Evolutionary conservation across 2,888 invertebrate species (phyloP).

Genomic region (Abrostola tripartita): DNA sequence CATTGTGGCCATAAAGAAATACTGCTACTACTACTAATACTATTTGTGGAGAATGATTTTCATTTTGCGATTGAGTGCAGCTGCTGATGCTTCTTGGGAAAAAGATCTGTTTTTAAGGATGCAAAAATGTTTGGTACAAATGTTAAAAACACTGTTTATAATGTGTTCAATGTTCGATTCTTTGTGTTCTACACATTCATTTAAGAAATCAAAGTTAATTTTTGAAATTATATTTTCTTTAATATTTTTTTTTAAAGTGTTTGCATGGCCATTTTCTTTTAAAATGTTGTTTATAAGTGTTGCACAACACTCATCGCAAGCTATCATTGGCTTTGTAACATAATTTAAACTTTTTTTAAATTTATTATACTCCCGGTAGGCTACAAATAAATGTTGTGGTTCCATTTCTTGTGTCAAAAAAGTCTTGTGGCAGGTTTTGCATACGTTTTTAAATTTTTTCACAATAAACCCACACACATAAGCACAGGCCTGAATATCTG

Average conservation of each 20-base stretch:
- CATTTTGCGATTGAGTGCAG: neutral
- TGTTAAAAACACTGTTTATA: neutral
- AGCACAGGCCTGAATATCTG: slow-evolving; percentile 36
- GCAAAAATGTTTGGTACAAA: neutral
- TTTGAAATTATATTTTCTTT: neutral
- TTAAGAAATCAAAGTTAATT: neutral
- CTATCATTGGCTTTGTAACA: too few relatives aligned
- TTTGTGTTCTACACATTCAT: neutral
- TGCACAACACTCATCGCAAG: slow-evolving; percentile 7
- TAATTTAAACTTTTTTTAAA: slow-evolving; percentile 10
- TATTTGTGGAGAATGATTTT: too few relatives aligned
- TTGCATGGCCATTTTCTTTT: neutral
- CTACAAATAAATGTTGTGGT: slow-evolving; percentile 5
- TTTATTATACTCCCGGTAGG: slow-evolving; percentile 4
- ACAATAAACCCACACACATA: slow-evolving; percentile 29
- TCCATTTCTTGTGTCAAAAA: slow-evolving; percentile 1
- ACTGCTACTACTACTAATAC: too few relatives aligned
- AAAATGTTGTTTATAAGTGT: slow-evolving; percentile 6
- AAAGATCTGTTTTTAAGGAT: neutral
- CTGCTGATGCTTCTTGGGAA: neutral
- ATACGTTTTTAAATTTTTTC: slow-evolving; percentile 13
- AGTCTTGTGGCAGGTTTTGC: slow-evolving; percentile 4
- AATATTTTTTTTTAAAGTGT: neutral
- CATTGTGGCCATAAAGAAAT: too few relatives aligned
- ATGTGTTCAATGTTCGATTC: neutral